Conservation (phyloP, 2,888 invertebrate genomes). For the Nasonovia ribisnigri region DNA sequence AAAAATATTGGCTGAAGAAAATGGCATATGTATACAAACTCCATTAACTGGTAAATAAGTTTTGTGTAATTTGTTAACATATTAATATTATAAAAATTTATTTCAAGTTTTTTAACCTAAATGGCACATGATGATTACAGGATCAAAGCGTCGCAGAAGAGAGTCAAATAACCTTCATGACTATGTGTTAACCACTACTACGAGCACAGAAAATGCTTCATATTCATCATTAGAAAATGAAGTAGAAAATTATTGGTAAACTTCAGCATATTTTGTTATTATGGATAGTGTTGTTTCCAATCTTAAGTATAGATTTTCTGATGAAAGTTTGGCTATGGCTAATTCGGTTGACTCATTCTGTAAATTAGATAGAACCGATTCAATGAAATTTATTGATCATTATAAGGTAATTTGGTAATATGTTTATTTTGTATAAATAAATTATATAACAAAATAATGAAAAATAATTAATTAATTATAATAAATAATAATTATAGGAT, state of each 20-base stretch:
- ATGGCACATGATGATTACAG: neutral
- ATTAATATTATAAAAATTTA: neutral
- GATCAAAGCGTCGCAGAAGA: neutral
- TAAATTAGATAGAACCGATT: slow-evolving; percentile 1
- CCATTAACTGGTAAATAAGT: neutral
- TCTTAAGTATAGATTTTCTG: slow-evolving; percentile 25
- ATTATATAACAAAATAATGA: neutral
- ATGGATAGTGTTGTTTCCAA: too few species aligned
- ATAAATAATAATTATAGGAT: neutral
- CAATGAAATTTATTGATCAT: slow-evolving; percentile 18
- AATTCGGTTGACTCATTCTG: slow-evolving; percentile 10
- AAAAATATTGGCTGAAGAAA: too few species aligned
- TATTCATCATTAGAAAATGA: too few species aligned
- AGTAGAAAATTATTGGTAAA: too few species aligned
- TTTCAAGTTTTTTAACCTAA: neutral
- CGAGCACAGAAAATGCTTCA: too few species aligned
- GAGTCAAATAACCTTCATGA: neutral
- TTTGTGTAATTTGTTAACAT: neutral
- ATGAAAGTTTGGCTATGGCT: slow-evolving; percentile 18
- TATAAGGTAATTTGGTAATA: slow-evolving; percentile 24
- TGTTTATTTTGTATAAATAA: neutral
- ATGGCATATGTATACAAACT: neutral
- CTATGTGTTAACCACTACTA: too few species aligned
- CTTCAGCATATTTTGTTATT: too few species aligned
- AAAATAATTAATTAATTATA: neutral